Evolutionary conservation across 1,140 invertebrate species (phyloP), one percentile per base, ranked within the genome.

Genomic region (Panagrolaimus sp.): DNA sequence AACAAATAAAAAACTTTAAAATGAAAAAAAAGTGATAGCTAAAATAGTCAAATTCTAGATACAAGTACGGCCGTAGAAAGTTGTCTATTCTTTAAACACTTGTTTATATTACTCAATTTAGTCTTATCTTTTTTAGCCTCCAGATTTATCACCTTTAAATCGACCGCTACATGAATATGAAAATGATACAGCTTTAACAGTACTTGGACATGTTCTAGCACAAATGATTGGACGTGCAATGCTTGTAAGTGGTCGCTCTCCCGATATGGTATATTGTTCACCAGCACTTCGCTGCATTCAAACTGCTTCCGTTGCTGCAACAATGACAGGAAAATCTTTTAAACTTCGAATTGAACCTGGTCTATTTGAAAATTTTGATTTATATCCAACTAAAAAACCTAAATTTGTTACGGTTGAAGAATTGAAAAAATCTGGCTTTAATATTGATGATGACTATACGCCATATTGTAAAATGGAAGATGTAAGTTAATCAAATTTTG

Each of bases 211-310:
- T 48, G 23, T 74, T n/a, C 38, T 79, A 16, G 68, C 72, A 48
- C 63, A 72, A 64, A 65, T 68, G 42, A 38, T 68, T 45, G 71
- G 67, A 42, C 68, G 66, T 48, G 67, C 27, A 45, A 45, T 51
- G 7, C 25, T 9, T 3, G 14, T 45, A 25, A 31, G 23, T 16
- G 27, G 31, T 14, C 44, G 62, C 0, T 16, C 62, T 38, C 62
- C 27, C 11, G 23, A 44, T 9, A 14, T 63, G 8, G 31, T 38
- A 38, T 93, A 90, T 84, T 88, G 89, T 57, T 94, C 92, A 5
- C 91, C 92, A 0, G 90, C 92, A 7, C 87, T 93, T 66, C 87
- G 93, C 65, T 94, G 91, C 85, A 87, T 96, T 14, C 91, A 95
- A 84, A 96, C 93, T 0, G 90, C 90, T 70, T 87, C 89, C 48